Conservation (phyloP, 2,113 vertebrate species). For the Pampusana beccarii region DNA sequence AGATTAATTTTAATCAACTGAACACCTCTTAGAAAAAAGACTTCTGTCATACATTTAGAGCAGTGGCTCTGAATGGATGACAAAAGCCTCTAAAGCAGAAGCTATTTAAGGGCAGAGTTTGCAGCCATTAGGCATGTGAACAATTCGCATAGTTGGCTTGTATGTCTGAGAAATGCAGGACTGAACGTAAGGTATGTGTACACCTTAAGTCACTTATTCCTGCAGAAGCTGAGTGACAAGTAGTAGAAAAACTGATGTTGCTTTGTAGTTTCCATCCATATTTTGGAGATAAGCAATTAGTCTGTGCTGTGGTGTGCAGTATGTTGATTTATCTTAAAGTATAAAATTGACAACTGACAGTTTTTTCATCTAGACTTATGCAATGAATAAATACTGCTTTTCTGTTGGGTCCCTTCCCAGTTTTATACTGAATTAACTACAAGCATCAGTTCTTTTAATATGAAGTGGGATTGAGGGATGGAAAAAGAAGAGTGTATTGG, state of each 20-base stretch:
- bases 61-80: not conserved
- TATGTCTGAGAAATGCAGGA: not conserved
- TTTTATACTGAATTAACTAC: not conserved
- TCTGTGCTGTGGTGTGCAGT: not conserved
- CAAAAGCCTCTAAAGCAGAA: not conserved
- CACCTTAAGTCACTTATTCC: rapidly evolving
- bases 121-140: not conserved
- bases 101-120: not conserved
- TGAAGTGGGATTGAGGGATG: not conserved
- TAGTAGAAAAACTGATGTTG: not conserved
- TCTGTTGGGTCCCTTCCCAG: not conserved
- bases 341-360: not conserved
- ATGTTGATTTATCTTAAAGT: not conserved
- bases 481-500: not conserved
- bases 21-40: not conserved
- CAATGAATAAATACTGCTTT: not conserved
- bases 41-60: not conserved
- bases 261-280: not conserved
- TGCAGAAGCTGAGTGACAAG: not conserved
- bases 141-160: not conserved
- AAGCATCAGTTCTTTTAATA: not conserved
- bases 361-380: not conserved
- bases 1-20: not conserved
- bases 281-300: not conserved
- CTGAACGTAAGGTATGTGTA: rapidly evolving